These are phyloP conservation scores for Oenanthe melanoleuca DNA, from an alignment of 2,113 vertebrate species.

Conservation along the genomic window DNA sequence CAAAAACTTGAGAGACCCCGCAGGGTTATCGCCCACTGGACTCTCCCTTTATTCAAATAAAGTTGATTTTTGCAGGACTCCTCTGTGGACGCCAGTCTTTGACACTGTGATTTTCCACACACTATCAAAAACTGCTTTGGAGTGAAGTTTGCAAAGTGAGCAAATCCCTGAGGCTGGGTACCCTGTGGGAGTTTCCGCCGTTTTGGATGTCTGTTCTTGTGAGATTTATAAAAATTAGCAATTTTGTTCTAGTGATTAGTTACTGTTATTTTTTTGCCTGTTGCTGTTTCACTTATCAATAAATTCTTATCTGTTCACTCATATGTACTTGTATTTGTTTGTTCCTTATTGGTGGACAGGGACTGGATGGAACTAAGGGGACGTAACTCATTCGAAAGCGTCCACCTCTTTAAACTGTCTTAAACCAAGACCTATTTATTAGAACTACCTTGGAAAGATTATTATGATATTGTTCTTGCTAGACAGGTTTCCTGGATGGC, in stretches of 20 bases:
- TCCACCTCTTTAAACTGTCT: neutral
- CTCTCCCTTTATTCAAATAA: neutral
- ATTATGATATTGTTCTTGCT: neutral
- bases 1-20: neutral
- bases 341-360: neutral
- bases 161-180: neutral
- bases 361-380: neutral
- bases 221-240: neutral
- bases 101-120: no score
- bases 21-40: neutral
- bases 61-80: neutral
- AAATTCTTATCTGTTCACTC: neutral
- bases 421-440: neutral
- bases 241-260: neutral
- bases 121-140: neutral
- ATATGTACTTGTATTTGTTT: neutral
- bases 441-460: neutral
- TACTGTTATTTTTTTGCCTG: neutral
- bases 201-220: neutral
- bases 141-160: neutral
- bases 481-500: neutral
- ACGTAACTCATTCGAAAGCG: neutral
- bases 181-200: fast-evolving
- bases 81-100: neutral
- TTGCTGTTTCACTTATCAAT: neutral